Conservation (phyloP, 1,140 invertebrate genomes). For the Zaprionus ornatus region DNA sequence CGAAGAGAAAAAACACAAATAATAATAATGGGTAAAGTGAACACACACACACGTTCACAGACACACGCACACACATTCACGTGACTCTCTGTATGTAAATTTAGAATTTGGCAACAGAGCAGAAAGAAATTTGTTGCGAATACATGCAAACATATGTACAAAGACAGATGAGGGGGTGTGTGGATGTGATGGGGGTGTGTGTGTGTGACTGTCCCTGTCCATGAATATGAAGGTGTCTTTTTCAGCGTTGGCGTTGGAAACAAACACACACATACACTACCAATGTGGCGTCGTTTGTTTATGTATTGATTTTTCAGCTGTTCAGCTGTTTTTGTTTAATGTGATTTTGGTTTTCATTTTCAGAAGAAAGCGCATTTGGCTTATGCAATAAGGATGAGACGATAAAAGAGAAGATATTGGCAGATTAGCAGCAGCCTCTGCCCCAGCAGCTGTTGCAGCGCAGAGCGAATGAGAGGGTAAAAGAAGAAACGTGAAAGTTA, state of each 20-base stretch:
- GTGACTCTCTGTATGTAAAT: conserved; percentile 38
- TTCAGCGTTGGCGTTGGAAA: conserved; percentile 21
- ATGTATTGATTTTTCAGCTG: conserved; percentile 64
- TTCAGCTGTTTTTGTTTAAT: conserved; percentile 51
- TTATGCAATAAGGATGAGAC: conserved; percentile 36
- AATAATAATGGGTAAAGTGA: conserved; percentile 16
- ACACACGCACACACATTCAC: background rate
- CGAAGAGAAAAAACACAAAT: conserved; percentile 39
- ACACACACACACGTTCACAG: conserved; percentile 8
- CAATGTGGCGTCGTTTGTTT: conserved; percentile 2
- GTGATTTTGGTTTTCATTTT: conserved; percentile 20
- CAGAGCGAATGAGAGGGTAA: conserved; percentile 7
- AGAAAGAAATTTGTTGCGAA: conserved; percentile 38
- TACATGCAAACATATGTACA: conserved; percentile 1
- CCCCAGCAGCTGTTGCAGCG: conserved; percentile 28
- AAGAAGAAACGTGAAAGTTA: conserved; percentile 30
- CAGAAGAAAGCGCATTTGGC: conserved; percentile 19
- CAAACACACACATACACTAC: background rate
- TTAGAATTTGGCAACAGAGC: conserved; percentile 65
- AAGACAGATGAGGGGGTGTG: background rate
- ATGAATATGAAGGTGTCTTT: conserved; percentile 70
- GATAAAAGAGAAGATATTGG: background rate
- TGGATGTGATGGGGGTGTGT: background rate
- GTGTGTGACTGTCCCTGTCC: conserved; percentile 50
- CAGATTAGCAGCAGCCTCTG: background rate